Base-by-base conservation (phyloP, 2,797 vertebrate species). In the Hoplostethus mediterraneus region DNA sequence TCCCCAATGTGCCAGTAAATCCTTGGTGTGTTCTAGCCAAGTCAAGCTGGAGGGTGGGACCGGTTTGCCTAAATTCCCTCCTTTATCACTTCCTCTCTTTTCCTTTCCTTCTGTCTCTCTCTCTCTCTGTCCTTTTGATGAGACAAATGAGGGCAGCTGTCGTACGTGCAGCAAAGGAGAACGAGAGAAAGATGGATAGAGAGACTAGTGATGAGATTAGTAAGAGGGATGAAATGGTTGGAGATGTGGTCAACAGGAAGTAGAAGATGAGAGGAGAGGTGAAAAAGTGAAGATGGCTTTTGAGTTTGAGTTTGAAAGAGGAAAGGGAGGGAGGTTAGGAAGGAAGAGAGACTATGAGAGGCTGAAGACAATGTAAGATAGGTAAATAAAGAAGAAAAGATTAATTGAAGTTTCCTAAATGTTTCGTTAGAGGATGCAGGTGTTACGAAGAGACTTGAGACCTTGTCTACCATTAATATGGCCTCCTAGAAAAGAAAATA, bases 101-200 rank as follows among this genome's bases (percentile, higher is more conserved):
- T 57, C 59, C 64, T 61, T 11, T 54, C 67, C 73, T 25, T 67
- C 72, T 60, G 40, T 68, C 38, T 62, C 57, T 66, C 21, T 75
- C 25, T 61, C 28, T 42, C 47, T 14, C 44, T 28, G 6, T 6
- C 16, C 45, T 79, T 36, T 17, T 7, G 65, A 77, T 77, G 73
- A 77, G 72, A 65, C 81, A 64, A 84, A 75, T 14, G 69, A 80
- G 69, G 81, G 77, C 71, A 38, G 77, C 71, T 84, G 81, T 77
- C 76, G 1, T 63, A 87, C 72, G 84, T 83, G 68, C 44, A 75
- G 69, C 33, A 40, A 63, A 60, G 77, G 61, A 36, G 31, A 61
- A 63, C 30, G 47, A 13, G 10, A 42, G 5, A 40, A 47, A 12
- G 47, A 51, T 14, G 14, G 28, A 49, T 6, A 60, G 3, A 72